Conservation (phyloP, 2,888 invertebrate species). For the Liodrosophila aerea region DNA sequence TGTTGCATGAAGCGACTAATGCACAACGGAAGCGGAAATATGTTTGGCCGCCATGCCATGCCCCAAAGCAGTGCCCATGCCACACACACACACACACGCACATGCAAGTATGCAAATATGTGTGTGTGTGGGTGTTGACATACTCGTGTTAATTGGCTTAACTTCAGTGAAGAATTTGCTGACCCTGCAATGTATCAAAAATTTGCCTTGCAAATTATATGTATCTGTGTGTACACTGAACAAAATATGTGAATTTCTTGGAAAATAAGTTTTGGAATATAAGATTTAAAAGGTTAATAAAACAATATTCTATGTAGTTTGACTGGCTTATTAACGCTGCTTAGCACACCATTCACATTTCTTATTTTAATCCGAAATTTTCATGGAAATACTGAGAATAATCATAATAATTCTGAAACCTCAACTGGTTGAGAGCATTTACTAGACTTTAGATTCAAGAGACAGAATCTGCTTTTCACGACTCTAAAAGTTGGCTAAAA, state of each 20-base stretch:
- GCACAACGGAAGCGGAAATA: conserved; percentile 75
- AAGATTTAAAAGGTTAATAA: neutral
- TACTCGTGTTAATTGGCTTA: conserved; percentile 43
- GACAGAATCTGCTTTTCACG: no score
- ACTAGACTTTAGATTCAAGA: no score
- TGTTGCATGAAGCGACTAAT: conserved; percentile 63
- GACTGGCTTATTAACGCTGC: no score
- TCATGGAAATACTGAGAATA: no score
- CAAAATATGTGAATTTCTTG: no score
- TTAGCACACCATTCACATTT: no score
- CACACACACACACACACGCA: conserved; percentile 2
- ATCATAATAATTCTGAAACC: no score
- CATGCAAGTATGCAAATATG: neutral
- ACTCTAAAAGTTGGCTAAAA: no score
- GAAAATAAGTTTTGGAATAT: neutral
- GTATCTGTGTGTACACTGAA: neutral
- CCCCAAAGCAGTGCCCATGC: conserved; percentile 16
- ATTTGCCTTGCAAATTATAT: conserved; percentile 61
- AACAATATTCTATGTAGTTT: neutral
- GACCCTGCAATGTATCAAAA: conserved; percentile 37
- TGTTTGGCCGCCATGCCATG: conserved; percentile 59
- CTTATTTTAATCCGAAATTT: no score
- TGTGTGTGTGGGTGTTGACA: conserved; percentile 24
- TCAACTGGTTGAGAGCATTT: no score
- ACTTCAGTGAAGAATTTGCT: conserved; percentile 50